These are phyloP conservation scores for Nanorana parkeri DNA, from an alignment of 2,113 vertebrate genomes.

Conservation along the genomic window DNA sequence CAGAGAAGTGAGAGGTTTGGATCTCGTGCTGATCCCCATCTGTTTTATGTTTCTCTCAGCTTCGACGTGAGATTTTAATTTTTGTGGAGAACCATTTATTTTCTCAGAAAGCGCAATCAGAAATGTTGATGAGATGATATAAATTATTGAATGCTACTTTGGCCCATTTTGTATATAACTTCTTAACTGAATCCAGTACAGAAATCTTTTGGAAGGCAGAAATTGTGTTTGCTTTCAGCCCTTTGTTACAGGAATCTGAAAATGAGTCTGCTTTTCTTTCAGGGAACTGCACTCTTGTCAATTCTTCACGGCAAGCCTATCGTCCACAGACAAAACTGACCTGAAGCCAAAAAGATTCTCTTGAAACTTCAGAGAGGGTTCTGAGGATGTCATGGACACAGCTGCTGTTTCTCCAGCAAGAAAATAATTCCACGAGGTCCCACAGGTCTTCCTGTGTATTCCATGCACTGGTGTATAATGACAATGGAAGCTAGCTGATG, in stretches of 20 bases:
- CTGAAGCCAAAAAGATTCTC: background rate
- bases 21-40: no score
- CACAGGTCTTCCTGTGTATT: slow-evolving; percentile 50
- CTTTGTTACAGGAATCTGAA: background rate
- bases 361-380: background rate
- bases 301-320: background rate
- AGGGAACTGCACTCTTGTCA: slow-evolving; percentile 17
- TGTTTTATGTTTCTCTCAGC: background rate
- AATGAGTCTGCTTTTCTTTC: background rate
- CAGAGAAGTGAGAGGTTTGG: no score
- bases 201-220: background rate
- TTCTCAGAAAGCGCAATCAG: background rate
- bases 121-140: background rate
- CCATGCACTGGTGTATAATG: slow-evolving; percentile 18
- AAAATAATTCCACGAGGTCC: slow-evolving; percentile 20
- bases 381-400: slow-evolving; percentile 15
- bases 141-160: background rate
- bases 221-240: background rate
- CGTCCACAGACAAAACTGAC: background rate
- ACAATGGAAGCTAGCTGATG: slow-evolving; percentile 24
- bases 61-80: background rate
- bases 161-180: no score
- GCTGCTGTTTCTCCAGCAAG: slow-evolving; percentile 39
- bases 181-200: background rate
- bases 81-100: background rate